These are phyloP conservation scores for Canis aureus DNA, from an alignment of 2,113 vertebrate genomes.

Conservation along the genomic window DNA sequence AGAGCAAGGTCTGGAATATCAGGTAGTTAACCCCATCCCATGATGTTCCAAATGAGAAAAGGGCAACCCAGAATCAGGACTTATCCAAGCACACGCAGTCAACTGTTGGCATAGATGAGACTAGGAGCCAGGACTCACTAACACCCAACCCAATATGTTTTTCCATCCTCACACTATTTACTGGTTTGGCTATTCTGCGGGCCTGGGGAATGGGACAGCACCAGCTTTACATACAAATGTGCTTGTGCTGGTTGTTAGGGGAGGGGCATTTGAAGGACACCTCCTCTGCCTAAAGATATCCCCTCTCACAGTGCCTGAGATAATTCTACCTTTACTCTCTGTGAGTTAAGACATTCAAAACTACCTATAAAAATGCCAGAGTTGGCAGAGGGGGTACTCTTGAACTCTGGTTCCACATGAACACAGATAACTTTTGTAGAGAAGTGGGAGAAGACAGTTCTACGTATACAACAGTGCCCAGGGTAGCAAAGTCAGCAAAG, in stretches of 20 bases:
- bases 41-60: slow-evolving; percentile 26
- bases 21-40: background rate
- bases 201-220: background rate
- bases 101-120: background rate
- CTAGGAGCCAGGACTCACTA: background rate
- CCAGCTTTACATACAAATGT: background rate
- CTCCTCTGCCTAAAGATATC: background rate
- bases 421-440: background rate
- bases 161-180: background rate
- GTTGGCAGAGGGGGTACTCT: background rate
- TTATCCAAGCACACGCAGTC: background rate
- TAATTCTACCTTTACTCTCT: slow-evolving; percentile 5
- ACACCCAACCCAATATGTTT: background rate
- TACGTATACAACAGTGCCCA: background rate
- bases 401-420: background rate
- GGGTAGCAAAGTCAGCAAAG: background rate
- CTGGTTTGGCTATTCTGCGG: background rate
- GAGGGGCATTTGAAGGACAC: background rate
- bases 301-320: background rate
- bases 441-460: background rate
- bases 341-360: slow-evolving; percentile 39
- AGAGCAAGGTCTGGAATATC: background rate
- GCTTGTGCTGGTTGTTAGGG: background rate
- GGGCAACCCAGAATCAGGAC: background rate
- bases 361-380: slow-evolving; percentile 45